A percentile compares a stretch with the other conserved stretches of the same genome.
Evolutionary conservation across 2,888 invertebrate genomes (phyloP).

Genomic region (Dolomedes plantarius): DNA sequence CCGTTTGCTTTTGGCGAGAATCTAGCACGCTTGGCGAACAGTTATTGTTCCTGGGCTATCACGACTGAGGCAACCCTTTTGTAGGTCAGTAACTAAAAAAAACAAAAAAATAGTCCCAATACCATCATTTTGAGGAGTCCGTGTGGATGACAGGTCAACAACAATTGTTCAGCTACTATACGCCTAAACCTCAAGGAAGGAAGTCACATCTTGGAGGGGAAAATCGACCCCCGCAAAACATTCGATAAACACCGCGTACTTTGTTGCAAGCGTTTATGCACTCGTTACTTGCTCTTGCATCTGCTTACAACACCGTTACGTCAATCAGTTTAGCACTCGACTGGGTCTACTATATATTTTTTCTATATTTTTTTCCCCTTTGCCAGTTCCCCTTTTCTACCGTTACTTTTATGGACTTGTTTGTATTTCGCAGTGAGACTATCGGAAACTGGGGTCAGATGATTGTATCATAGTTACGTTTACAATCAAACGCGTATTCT

Average conservation of each 20-base stretch:
- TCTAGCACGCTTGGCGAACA: conserved; percentile 28
- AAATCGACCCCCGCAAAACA: not conserved
- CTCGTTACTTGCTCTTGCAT: conserved; percentile 37
- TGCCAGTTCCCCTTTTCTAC: conserved; percentile 29
- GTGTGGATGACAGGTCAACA: conserved; percentile 60
- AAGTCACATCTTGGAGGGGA: conserved; percentile 19
- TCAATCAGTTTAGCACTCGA: conserved; percentile 51
- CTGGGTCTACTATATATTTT: conserved; percentile 28
- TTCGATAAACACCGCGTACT: conserved; percentile 24
- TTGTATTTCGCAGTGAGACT: conserved; percentile 22
- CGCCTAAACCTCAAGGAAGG: conserved; percentile 28
- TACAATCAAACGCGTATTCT: conserved; percentile 29
- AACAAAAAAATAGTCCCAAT: conserved; percentile 42
- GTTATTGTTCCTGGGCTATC: conserved; percentile 24
- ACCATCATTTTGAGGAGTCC: conserved; percentile 47
- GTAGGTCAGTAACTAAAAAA: conserved; percentile 61
- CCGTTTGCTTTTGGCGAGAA: conserved; percentile 34
- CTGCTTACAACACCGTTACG: conserved; percentile 51
- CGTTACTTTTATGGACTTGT: conserved; percentile 70
- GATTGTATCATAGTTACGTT: conserved; percentile 39
- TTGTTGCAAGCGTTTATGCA: conserved; percentile 38
- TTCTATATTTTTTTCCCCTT: conserved; percentile 10
- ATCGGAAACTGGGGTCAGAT: conserved; percentile 26
- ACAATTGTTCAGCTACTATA: conserved; percentile 49
- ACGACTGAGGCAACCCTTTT: conserved; percentile 50